Conservation (phyloP, 2,113 vertebrate genomes). For the Pampusana beccarii region DNA sequence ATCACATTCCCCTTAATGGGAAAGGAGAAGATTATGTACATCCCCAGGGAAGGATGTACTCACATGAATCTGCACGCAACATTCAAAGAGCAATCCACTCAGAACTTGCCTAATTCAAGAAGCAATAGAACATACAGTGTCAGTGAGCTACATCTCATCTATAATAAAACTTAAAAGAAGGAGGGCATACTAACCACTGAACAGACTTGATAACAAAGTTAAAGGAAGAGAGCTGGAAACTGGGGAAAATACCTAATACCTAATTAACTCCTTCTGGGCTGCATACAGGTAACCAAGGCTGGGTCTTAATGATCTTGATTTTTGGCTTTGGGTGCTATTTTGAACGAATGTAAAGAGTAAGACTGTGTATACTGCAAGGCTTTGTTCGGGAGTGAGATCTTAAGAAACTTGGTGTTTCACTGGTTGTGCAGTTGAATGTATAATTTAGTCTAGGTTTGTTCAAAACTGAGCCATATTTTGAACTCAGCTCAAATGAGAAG, state of each 20-base stretch:
- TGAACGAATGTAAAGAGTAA: not conserved
- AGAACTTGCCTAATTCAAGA: not conserved
- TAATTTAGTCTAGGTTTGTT: not conserved
- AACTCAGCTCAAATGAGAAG: not conserved
- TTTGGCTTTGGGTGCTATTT: not conserved
- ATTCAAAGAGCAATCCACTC: constrained; percentile 7
- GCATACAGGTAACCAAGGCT: not conserved
- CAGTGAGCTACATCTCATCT: not conserved
- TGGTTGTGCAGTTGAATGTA: not conserved
- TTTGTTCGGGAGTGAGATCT: not conserved
- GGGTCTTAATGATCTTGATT: not conserved
- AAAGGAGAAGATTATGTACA: constrained; percentile 1
- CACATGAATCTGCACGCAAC: not conserved
- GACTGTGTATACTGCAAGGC: not conserved
- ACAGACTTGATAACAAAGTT: not conserved
- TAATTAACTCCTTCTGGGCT: not conserved
- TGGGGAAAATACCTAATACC: not conserved
- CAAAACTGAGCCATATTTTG: not conserved
- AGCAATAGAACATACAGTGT: not conserved
- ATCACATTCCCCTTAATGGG: constrained; percentile 4
- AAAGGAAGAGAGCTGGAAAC: not conserved
- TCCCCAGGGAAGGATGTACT: constrained; percentile 11
- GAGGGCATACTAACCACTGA: not conserved
- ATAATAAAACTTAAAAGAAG: not conserved
- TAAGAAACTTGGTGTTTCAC: not conserved